Evolutionary conservation across 2,113 vertebrate species (phyloP), one percentile per base, ranked within the genome.

Genomic region (Pollachius pollachius): DNA sequence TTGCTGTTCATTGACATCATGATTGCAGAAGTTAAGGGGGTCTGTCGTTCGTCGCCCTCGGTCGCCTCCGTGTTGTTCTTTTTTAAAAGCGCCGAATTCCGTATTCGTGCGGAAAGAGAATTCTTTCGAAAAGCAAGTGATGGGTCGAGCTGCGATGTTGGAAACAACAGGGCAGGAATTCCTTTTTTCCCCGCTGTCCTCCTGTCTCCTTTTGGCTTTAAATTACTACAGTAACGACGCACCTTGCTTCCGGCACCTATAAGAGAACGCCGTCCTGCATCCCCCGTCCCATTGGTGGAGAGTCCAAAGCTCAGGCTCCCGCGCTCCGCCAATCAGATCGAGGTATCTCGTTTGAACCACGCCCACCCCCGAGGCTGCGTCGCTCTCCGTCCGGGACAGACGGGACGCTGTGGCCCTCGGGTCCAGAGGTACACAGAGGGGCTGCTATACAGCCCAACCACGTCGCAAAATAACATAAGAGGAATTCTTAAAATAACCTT

Each of bases 1-100:
- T 96, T 96, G 94, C 95, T 96, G 91, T 96, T 96, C 95, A 96
- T 96, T 84, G 95, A 96, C 95, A 96, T 96, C 95, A 96, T 96
- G 88, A 86, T 90, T 78, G 89, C 88, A 67, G 81, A 76, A 13
- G 84, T 78, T 34, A 83, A 78, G 76, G 78, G n/a, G 75, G 82
- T 77, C 66, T 27, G 27, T 27, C 4, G 27, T 27, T 4, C 27
- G 27, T 41, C 37, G 25, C 90, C 78, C 65, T 86, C 57, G 77
- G 70, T 87, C 58, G 64, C 54, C 56, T 88, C 87, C 86, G 83
- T 87, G 15, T 83, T 79, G 71, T 84, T 80, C 73, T 67, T 23
- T 7, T 5, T 41, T 3, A 67, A 68, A 71, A 71, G 72, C 72
- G 63, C 65, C 72, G n/a, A n/a, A n/a, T n/a, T 75, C 84, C 0